Conservation (phyloP, 2,113 vertebrate species). For the Pygoscelis adeliae region DNA sequence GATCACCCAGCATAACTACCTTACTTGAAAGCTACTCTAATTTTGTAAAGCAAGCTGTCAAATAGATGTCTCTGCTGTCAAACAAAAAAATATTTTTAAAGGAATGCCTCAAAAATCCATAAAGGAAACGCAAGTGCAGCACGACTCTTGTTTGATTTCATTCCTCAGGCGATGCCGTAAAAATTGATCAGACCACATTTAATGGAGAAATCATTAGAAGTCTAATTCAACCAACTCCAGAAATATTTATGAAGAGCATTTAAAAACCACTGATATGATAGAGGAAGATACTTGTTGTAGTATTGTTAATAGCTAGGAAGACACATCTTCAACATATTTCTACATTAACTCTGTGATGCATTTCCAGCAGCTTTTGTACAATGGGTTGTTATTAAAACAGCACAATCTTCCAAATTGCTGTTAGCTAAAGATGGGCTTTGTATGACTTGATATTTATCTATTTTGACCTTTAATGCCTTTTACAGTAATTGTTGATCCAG, state of each 20-base stretch:
- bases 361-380: constrained; percentile 22
- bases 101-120: constrained; percentile 46
- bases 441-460: constrained; percentile 60
- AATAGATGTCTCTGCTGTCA: constrained; percentile 37
- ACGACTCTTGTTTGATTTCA: constrained; percentile 29
- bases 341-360: background rate
- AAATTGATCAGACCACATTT: constrained; percentile 66
- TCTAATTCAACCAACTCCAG: constrained; percentile 50
- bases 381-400: constrained; percentile 8
- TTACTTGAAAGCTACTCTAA: constrained; percentile 41
- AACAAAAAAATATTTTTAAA: constrained; percentile 53
- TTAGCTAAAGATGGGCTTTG: constrained; percentile 32
- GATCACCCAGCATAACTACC: constrained; percentile 14
- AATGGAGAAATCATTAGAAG: constrained; percentile 68
- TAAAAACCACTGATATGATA: constrained; percentile 51
- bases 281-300: constrained; percentile 19
- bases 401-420: background rate
- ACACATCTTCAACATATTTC: background rate
- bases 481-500: constrained; percentile 49
- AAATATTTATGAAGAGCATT: constrained; percentile 61
- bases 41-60: constrained; percentile 61
- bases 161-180: constrained; percentile 29
- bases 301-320: constrained; percentile 44
- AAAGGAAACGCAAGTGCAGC: constrained; percentile 8
- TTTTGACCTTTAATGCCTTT: constrained; percentile 64